Evolutionary conservation across 2,888 invertebrate species (phyloP).

Genomic region (Venusia cambrica): DNA sequence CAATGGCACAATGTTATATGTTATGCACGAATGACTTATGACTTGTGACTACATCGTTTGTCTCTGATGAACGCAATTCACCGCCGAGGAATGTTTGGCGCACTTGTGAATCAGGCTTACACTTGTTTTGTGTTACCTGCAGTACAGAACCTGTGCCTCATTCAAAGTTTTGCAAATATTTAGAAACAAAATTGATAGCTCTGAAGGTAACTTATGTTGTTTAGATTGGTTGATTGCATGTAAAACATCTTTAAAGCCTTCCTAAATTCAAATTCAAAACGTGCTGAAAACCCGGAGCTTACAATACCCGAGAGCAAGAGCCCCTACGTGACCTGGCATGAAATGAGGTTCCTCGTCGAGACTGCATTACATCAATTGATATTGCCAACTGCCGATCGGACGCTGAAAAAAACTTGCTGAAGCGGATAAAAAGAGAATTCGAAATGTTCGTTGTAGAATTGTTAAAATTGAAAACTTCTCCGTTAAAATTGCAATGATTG

Average conservation of each 20-base stretch:
- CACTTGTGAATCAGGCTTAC: too few relatives aligned
- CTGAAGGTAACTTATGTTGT: too few relatives aligned
- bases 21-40: too few relatives aligned
- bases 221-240: too few relatives aligned
- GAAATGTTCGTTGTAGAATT: slow-evolving; percentile 3
- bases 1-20: slow-evolving; percentile 10
- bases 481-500: slow-evolving; percentile 5
- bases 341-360: slow-evolving; percentile 1
- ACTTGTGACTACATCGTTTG: slow-evolving; percentile 3
- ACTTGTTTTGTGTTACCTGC: too few relatives aligned
- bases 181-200: too few relatives aligned
- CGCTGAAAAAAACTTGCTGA: slow-evolving; percentile 8
- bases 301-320: slow-evolving; percentile 29
- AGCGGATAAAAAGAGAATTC: slow-evolving; percentile 5
- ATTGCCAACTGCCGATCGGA: slow-evolving; percentile 16
- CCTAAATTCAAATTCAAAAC: slow-evolving; percentile 17
- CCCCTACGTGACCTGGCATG: slow-evolving; percentile 32
- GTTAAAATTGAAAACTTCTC: slow-evolving; percentile 9
- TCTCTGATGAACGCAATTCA: slow-evolving; percentile 1
- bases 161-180: too few relatives aligned
- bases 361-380: slow-evolving; percentile 13
- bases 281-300: slow-evolving; percentile 15
- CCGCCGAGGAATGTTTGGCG: too few relatives aligned
- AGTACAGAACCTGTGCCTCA: too few relatives aligned
- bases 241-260: too few relatives aligned